Evolutionary conservation across 2,888 invertebrate species (phyloP).

Genomic region (Drosophila rellima): DNA sequence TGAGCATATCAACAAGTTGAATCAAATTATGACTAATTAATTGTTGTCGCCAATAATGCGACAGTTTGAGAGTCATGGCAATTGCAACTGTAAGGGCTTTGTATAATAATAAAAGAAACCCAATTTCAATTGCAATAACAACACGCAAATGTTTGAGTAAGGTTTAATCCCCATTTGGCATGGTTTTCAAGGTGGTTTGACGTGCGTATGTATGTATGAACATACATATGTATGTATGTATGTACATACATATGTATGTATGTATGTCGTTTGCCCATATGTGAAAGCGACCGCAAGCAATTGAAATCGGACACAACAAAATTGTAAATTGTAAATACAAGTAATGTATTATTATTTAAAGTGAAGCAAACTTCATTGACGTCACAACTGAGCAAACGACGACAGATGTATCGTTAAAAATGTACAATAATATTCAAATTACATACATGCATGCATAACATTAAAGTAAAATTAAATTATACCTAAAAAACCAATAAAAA

Average conservation of each 20-base stretch:
- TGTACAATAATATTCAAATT: neutral
- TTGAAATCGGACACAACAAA: constrained; percentile 11
- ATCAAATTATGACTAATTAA: constrained; percentile 1
- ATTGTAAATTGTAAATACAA: constrained; percentile 5
- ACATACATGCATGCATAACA: neutral
- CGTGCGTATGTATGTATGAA: neutral
- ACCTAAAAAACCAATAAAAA: no score
- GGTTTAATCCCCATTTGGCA: constrained; percentile 25
- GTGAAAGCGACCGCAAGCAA: neutral
- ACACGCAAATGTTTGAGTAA: constrained; percentile 24
- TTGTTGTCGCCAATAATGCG: neutral
- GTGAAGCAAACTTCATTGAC: constrained; percentile 11
- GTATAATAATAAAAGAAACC: constrained; percentile 7
- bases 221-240: neutral
- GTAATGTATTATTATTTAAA: neutral
- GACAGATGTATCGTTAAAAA: neutral
- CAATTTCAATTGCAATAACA: constrained; percentile 19
- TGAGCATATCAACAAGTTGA: constrained; percentile 5
- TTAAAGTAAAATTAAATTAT: neutral
- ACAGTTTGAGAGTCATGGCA: constrained; percentile 14
- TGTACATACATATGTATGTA: neutral
- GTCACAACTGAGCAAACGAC: constrained; percentile 27
- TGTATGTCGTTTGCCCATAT: neutral
- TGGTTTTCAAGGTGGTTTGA: constrained; percentile 20
- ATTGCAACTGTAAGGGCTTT: neutral